Conservation (phyloP, 2,888 invertebrate species). For the Osedax fenrisi region DNA sequence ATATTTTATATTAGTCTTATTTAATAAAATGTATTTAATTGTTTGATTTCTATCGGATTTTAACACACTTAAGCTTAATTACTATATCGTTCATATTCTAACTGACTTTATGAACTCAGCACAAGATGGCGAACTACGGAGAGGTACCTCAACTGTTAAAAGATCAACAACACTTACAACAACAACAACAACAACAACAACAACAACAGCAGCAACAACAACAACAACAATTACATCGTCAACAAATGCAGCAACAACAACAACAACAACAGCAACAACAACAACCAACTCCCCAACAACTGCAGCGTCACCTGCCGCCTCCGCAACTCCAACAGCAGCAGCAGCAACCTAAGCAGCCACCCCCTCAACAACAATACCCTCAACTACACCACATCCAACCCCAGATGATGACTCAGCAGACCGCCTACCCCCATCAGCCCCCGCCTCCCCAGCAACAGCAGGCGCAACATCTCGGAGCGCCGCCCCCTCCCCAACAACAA, state of each 20-base stretch:
- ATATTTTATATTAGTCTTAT: no score
- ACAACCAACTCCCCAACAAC: not conserved
- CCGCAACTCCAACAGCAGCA: not conserved
- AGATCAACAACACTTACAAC: not conserved
- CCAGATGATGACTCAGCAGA: not conserved
- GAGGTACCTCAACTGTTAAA: not conserved
- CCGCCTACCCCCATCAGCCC: not conserved
- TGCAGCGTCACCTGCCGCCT: not conserved
- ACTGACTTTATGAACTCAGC: no score
- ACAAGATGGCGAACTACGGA: not conserved
- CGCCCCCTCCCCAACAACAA: not conserved
- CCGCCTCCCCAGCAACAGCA: not conserved
- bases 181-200: not conserved
- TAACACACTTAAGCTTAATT: no score
- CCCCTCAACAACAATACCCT: not conserved
- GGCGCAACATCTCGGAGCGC: not conserved
- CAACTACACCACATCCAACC: not conserved
- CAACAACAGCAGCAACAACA: not conserved
- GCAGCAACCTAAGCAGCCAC: not conserved
- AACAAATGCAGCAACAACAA: not conserved
- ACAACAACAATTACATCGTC: not conserved
- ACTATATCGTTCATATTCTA: no score
- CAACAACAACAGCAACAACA: not conserved
- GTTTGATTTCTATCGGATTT: no score
- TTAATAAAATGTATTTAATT: no score